Percentiles rank a stretch among this genome's conserved stretches.
phyloP scores from a whole-genome alignment of 2,113 vertebrate species.

The Xiphophorus maculatus region DNA sequence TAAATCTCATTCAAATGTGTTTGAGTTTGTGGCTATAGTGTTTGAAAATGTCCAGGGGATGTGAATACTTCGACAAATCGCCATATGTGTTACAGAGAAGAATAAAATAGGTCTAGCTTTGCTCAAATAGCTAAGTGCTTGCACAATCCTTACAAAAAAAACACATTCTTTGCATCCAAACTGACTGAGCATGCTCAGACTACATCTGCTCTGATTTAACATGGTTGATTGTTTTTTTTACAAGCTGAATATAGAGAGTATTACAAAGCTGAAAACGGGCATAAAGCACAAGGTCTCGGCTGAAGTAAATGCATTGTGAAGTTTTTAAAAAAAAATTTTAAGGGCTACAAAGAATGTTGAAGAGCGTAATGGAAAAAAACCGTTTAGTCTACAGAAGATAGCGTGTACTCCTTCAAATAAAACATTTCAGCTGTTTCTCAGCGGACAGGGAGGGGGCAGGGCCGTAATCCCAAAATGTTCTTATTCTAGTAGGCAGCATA shows the following conservation, averaged over 20 bases:
- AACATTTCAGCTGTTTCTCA: constrained; percentile 44
- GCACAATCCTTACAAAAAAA: too few species aligned
- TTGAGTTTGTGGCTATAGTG: too few species aligned
- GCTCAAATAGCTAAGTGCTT: too few species aligned
- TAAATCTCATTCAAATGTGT: too few species aligned
- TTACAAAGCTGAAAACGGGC: constrained; percentile 17
- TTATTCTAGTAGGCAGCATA: constrained; percentile 16
- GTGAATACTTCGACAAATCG: too few species aligned
- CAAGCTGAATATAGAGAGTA: constrained; percentile 11
- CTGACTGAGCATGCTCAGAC: not conserved
- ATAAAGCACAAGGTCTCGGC: constrained; percentile 39
- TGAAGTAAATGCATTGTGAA: constrained; percentile 30
- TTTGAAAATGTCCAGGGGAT: too few species aligned
- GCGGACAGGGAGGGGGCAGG: constrained; percentile 8
- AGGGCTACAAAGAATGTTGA: constrained; percentile 14
- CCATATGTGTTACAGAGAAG: not conserved
- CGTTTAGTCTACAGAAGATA: constrained; percentile 68
- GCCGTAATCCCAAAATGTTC: constrained; percentile 11
- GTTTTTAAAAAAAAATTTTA: constrained; percentile 14
- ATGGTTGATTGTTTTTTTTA: not conserved
- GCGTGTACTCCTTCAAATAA: constrained; percentile 24
- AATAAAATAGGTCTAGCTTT: not conserved
- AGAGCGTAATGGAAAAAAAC: constrained; percentile 28
- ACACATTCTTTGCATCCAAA: not conserved
- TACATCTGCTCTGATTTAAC: constrained; percentile 9